phyloP scores from a whole-genome alignment of 2,113 vertebrate species.

The Otolemur garnettii region DNA sequence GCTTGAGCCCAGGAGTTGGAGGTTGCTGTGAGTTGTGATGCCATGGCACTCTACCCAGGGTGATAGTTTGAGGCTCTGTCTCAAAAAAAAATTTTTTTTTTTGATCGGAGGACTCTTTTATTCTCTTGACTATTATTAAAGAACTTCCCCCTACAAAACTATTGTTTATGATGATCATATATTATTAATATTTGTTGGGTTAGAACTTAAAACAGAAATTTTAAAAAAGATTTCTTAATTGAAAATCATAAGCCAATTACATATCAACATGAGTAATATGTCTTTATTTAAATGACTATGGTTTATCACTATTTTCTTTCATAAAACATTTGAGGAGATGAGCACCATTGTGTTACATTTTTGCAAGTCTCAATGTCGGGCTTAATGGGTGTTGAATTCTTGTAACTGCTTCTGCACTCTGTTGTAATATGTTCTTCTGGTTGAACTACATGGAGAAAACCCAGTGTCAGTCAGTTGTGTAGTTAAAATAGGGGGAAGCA shows the following conservation, averaged over 20 bases:
- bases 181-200: background rate
- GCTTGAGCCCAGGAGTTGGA: no score
- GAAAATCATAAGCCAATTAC: slow-evolving; percentile 13
- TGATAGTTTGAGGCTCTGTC: no score
- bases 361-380: background rate
- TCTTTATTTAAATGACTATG: background rate
- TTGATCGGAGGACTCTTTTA: no score
- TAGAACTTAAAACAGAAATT: slow-evolving; percentile 30
- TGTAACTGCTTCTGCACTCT: slow-evolving; percentile 4
- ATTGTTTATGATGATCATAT: background rate
- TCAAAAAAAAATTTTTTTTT: no score
- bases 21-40: no score
- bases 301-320: background rate
- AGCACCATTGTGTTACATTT: background rate
- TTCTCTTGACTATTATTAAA: background rate
- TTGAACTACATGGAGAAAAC: slow-evolving; percentile 7
- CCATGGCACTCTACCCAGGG: no score
- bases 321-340: background rate
- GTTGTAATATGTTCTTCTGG: background rate
- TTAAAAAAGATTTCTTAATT: slow-evolving; percentile 8
- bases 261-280: background rate
- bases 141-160: background rate
- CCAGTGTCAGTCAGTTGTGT: background rate
- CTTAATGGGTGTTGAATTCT: background rate
- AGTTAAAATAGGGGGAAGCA: background rate